A percentile compares a stretch with the other conserved stretches of the same genome.
Conservation (phyloP, 2,888 invertebrate species). For the Clanis bilineata region DNA sequence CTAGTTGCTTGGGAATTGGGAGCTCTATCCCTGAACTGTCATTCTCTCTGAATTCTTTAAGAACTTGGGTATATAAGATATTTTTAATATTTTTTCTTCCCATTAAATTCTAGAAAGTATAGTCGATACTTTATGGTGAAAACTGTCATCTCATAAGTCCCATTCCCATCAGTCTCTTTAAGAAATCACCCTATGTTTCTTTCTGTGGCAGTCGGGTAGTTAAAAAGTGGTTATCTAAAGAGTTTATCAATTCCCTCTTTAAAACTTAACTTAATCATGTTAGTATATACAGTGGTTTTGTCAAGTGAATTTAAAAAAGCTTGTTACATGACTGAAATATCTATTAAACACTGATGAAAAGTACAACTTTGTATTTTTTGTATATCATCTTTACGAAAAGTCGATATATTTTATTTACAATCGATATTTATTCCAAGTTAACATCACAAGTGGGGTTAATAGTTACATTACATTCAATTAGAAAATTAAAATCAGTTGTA, state of each 20-base stretch:
- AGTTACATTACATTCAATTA: background rate
- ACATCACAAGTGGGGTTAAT: background rate
- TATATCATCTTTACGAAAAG: background rate
- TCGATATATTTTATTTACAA: background rate
- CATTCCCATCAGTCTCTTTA: no score
- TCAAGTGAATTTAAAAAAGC: background rate
- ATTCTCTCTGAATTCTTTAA: background rate
- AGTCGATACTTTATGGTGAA: no score
- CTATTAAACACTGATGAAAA: background rate
- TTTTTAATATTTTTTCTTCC: background rate
- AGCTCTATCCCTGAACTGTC: background rate
- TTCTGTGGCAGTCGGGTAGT: no score
- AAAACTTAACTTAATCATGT: background rate
- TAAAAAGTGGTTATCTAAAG: no score
- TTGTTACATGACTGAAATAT: background rate
- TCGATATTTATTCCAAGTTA: background rate
- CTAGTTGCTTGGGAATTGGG: background rate
- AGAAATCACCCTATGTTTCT: no score
- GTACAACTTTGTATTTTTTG: constrained; percentile 1
- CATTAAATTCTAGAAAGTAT: background rate
- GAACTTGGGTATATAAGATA: background rate
- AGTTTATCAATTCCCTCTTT: background rate
- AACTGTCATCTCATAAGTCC: no score
- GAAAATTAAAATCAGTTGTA: background rate
- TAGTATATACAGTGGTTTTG: background rate